phyloP scores from a whole-genome alignment of 2,888 invertebrate species.

The Theristus sp. region DNA sequence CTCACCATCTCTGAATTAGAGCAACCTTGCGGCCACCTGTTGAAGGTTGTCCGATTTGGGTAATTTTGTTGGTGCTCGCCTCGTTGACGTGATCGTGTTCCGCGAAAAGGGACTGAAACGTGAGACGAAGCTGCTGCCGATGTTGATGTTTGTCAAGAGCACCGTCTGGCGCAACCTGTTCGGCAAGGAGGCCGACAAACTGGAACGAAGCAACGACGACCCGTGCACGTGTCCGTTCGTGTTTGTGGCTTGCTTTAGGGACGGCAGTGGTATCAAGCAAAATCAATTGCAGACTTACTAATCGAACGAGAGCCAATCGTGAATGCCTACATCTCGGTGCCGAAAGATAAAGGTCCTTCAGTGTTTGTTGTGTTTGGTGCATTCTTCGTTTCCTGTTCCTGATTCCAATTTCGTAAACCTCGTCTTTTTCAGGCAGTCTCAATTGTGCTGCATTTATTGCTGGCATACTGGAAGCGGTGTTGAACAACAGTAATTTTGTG shows the following conservation, averaged over 20 bases:
- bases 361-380: too few relatives aligned
- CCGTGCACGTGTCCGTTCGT: conserved; percentile 56
- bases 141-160: conserved; percentile 81
- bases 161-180: conserved; percentile 94
- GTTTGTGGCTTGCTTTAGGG: neutral
- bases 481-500: conserved; percentile 86
- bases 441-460: conserved; percentile 97
- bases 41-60: conserved; percentile 77
- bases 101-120: conserved; percentile 80
- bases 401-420: neutral
- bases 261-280: too few relatives aligned
- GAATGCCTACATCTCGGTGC: conserved; percentile 88
- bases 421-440: conserved; percentile 44
- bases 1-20: neutral
- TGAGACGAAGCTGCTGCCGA: conserved; percentile 80
- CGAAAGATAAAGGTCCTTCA: conserved; percentile 81
- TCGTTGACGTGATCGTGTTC: conserved; percentile 79
- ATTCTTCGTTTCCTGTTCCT: too few relatives aligned
- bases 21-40: neutral
- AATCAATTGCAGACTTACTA: conserved; percentile 58
- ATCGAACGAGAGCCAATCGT: conserved; percentile 95
- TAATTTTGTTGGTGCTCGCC: conserved; percentile 73
- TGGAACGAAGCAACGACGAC: conserved; percentile 96
- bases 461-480: conserved; percentile 86
- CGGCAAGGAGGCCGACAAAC: conserved; percentile 91